Conservation (phyloP, 2,113 vertebrate species). For the Campylorhamphus procurvoides region DNA sequence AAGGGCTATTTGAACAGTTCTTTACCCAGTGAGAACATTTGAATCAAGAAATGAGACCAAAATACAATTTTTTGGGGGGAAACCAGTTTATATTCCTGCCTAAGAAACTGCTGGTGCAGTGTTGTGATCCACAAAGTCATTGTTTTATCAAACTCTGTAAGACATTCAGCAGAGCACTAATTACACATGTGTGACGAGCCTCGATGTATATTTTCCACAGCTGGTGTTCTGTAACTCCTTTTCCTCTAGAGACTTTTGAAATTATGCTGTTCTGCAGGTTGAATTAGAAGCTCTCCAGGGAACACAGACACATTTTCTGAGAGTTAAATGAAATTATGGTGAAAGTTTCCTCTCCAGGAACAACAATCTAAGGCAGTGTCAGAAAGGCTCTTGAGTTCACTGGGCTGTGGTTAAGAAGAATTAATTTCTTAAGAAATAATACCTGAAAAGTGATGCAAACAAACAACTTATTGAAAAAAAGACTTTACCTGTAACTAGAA, state of each 20-base stretch:
- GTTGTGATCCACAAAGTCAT: neutral
- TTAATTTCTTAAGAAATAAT: neutral
- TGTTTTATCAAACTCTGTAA: neutral
- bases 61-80: neutral
- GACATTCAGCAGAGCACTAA: neutral
- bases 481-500: neutral
- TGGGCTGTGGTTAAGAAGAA: constrained; percentile 5
- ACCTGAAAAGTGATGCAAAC: neutral
- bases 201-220: neutral
- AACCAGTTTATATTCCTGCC: neutral
- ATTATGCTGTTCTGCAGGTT: neutral
- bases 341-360: neutral
- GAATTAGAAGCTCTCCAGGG: neutral
- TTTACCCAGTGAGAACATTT: neutral
- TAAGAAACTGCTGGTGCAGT: neutral
- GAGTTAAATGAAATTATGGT: neutral
- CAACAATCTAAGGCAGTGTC: neutral
- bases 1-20: accelerated
- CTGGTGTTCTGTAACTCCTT: neutral
- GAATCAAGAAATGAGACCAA: neutral
- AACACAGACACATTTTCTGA: neutral
- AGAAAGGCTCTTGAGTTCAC: neutral
- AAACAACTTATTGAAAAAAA: neutral
- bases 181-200: neutral
- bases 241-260: neutral